These are phyloP conservation scores for Tachystola acroxantha DNA, from an alignment of 2,888 invertebrate species.

Conservation along the genomic window DNA sequence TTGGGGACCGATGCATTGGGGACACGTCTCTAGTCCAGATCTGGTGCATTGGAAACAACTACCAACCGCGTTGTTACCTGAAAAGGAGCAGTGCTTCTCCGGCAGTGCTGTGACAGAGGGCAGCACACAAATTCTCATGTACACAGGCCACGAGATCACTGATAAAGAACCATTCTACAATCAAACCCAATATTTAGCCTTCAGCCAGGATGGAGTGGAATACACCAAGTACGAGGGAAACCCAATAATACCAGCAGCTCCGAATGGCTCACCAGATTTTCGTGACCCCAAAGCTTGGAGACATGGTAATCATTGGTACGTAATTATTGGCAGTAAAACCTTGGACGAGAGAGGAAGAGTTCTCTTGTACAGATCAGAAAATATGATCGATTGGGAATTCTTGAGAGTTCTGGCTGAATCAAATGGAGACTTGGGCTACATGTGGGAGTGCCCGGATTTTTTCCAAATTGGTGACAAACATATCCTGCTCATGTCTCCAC, in stretches of 20 bases:
- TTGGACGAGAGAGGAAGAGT: constrained; percentile 49
- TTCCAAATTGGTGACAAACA: constrained; percentile 63
- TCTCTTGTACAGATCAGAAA: constrained; percentile 55
- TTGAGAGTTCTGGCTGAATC: constrained; percentile 54
- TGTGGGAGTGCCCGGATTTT: constrained; percentile 77
- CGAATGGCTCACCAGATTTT: constrained; percentile 60
- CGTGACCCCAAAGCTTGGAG: constrained; percentile 72
- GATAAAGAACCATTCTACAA: constrained; percentile 44
- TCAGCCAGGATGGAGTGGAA: constrained; percentile 54
- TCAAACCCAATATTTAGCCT: constrained; percentile 60
- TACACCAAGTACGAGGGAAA: constrained; percentile 61
- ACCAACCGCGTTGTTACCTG: constrained; percentile 69
- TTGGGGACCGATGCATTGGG: constrained; percentile 77
- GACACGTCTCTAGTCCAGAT: constrained; percentile 64
- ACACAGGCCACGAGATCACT: constrained; percentile 44
- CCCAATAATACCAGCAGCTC: constrained; percentile 51
- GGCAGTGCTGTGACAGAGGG: constrained; percentile 63
- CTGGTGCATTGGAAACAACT: constrained; percentile 68
- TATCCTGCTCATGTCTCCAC: constrained; percentile 63
- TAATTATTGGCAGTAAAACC: constrained; percentile 59
- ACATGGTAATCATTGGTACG: constrained; percentile 58
- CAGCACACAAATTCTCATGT: constrained; percentile 52
- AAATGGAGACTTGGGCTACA: constrained; percentile 51
- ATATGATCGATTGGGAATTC: constrained; percentile 59
- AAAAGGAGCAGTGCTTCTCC: constrained; percentile 62